Base-by-base conservation (phyloP, 2,113 vertebrate species). In the Erpornis zantholeuca region DNA sequence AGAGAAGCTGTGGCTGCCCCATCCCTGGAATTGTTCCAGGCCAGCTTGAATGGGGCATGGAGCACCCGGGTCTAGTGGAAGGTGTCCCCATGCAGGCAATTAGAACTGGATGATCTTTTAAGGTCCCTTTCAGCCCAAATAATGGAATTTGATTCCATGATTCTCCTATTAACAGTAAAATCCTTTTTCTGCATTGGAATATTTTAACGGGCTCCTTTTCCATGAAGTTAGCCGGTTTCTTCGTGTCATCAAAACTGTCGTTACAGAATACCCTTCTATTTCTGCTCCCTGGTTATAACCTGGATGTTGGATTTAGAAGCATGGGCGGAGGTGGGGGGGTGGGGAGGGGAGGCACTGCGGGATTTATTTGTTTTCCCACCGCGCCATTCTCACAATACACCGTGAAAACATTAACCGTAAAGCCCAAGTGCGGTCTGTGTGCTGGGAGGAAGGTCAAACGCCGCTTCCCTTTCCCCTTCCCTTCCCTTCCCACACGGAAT, bases 401-500 rank as follows among this genome's bases (percentile, higher is more conserved):
- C 65, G 23, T n/a, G 36, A 10, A 19, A 63, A 23, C 72, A 4
- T 1, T 11, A 22, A 7, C 57, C 54, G 6, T 5, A 8, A 33
- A 6, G 6, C 38, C 47, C 7, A 6, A 23, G 64, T 1, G 84
- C 64, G 15, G 54, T 14, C n/a, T 1, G 84, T 21, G 59, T 42
- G 59, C 33, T 13, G 77, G 27, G 8, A 44, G 86, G 95, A 31
- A 52, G 66, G 88, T 71, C 64, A 15, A 25, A 42, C 78, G 24
- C 50, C 91, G 84, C 78, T 97, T 88, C 86, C 92, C 91, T 35
- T 88, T 65, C 68, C 56, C 75, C 6, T n/a, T 6, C n/a, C n/a
- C n/a, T n/a, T n/a, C 28, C 85, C 57, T 47, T n/a, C 66, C 92
- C 69, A 63, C 97, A 72, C 98, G 95, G 98, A 98, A 98, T 98